A percentile compares a stretch with the other conserved stretches of the same genome.
Conservation (phyloP, 2,888 invertebrate genomes). For the Carcina quercana region DNA sequence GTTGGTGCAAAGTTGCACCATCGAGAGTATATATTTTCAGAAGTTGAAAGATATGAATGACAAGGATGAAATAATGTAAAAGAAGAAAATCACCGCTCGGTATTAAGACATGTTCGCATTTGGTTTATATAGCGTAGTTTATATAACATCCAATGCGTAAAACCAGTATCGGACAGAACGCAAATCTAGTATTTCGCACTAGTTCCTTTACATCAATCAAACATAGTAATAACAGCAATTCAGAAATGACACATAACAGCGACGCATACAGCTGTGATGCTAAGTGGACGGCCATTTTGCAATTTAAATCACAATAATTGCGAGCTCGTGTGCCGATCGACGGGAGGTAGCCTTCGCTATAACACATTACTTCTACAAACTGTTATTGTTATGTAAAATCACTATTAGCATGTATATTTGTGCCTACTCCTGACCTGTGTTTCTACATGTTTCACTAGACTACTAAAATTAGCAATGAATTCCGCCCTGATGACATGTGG, state of each 20-base stretch:
- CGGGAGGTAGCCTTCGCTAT: conserved; percentile 25
- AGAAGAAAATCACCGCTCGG: no score
- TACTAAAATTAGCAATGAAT: no score
- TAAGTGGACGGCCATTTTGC: conserved; percentile 22
- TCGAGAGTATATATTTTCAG: no score
- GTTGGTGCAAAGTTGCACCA: no score
- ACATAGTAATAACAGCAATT: conserved; percentile 16
- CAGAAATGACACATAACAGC: conserved; percentile 17
- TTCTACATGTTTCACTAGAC: no score
- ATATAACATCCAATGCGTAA: no score
- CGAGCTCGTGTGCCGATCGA: conserved; percentile 28
- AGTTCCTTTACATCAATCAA: conserved; percentile 14
- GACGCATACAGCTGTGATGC: conserved; percentile 15
- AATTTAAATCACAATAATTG: conserved; percentile 34
- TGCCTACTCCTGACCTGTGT: no score
- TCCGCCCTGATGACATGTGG: no score
- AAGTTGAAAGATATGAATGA: no score
- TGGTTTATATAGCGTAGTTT: no score
- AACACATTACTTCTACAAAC: conserved; percentile 1
- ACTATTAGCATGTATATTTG: conserved; percentile 8
- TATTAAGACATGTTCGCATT: no score
- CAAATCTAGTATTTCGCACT: conserved; percentile 7
- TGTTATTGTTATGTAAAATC: conserved; percentile 3
- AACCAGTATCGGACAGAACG: conserved; percentile 3
- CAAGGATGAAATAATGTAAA: no score